Percentiles rank a stretch among this genome's conserved stretches.
phyloP scores from a whole-genome alignment of 2,113 vertebrate genomes.

The Podarcis muralis region DNA sequence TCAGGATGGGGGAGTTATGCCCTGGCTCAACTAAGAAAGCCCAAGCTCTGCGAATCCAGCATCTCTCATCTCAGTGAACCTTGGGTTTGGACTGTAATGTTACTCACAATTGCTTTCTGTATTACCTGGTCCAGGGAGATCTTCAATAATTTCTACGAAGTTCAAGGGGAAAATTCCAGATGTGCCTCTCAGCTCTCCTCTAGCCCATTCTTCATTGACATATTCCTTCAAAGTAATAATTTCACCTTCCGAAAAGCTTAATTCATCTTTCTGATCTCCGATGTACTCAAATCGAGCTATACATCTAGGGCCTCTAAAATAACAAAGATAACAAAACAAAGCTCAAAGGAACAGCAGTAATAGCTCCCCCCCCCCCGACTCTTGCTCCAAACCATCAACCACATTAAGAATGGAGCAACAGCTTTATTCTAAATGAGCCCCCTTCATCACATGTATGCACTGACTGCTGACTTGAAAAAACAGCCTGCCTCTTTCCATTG shows the following conservation, averaged over 20 bases:
- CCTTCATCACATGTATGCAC: background rate
- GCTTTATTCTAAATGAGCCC: background rate
- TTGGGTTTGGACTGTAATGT: background rate
- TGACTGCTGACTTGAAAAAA: background rate
- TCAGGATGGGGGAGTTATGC: too few species aligned
- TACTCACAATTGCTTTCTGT: background rate
- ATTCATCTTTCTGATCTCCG: conserved; percentile 87
- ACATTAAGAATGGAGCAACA: background rate
- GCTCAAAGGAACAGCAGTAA: background rate
- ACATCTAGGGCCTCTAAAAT: conserved; percentile 85
- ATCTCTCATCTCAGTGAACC: background rate
- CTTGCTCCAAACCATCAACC: background rate
- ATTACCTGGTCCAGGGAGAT: conserved; percentile 74
- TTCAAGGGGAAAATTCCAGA: conserved; percentile 91
- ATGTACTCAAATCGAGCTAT: conserved; percentile 91
- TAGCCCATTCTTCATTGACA: conserved; percentile 90
- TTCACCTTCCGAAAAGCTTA: conserved; percentile 91
- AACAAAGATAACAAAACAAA: conserved; percentile 20
- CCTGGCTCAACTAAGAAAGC: too few species aligned
- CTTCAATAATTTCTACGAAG: conserved; percentile 90
- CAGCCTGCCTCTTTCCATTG: background rate
- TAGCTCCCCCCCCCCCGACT: background rate
- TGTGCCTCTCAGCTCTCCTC: conserved; percentile 77
- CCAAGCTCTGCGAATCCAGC: too few species aligned
- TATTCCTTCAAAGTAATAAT: conserved; percentile 86